Base-by-base conservation (phyloP, 2,113 vertebrate genomes). In the Sapajus apella region DNA sequence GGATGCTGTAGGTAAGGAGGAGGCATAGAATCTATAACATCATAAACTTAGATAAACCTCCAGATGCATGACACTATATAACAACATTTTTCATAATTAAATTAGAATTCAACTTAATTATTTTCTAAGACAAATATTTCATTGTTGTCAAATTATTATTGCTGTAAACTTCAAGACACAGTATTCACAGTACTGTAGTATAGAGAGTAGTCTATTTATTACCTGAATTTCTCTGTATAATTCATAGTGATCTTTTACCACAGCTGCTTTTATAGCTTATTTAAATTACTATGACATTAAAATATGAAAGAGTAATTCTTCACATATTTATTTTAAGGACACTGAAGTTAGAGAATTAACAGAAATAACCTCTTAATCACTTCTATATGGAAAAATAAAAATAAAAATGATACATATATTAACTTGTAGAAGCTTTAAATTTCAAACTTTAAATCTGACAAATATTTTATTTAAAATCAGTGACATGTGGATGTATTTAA, bases 381-480 rank as follows among this genome's bases (percentile, higher is more conserved):
- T 73, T 79, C 12, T 52, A 80, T 68, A 70, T 85, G 37, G 23
- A 6, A 88, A 90, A 76, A 80, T 43, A 13, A 18, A 87, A 84
- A 52, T 32, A 58, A 82, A 90, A 73, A 82, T 35, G 55, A 13
- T 61, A 20, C 79, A 90, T 40, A 32, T 58, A 9, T 84, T 47
- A 92, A 68, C 90, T 91, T 87, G 1, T 32, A 61, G 55, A n/a
- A 75, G 20, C 3, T 58, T 85, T 72, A 77, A 72, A 82, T 52
- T 64, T 58, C n/a, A 94, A 83, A 66, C 9, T 35, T 87, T n/a
- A 79, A 93, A 92, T 9, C 37, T 90, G 77, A 77, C 6, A 25
- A 66, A 40, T 86, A 20, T 88, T 81, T 81, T 27, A 79, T 79
- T 96, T 95, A 91, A 82, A 84, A 14, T 37, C 94, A 30, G 25